Base-by-base conservation (phyloP, 2,888 invertebrate species). In the Caenorhabditis japonica region DNA sequence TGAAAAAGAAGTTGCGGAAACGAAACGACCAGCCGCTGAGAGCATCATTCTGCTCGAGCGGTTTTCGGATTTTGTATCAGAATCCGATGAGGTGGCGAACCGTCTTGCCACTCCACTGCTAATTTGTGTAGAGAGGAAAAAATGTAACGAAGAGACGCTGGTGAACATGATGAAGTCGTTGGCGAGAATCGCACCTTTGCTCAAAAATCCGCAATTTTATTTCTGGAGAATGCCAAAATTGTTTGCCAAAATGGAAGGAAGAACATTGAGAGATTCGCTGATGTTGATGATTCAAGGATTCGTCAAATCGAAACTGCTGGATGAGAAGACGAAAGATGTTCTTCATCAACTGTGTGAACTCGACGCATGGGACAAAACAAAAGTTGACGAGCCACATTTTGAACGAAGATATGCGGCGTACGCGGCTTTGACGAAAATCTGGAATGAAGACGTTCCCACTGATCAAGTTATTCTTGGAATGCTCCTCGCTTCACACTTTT, bases 381-480 rank as follows among this genome's bases (percentile, higher is more conserved):
- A 93, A 92, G 91, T 96, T n/a, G 95, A 96, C 83, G 95, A 97
- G 87, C 95, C 96, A 0, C 94, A 97, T 89, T 95, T 93, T 84
- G 92, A 93, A 72, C 91, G 91, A 81, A 91, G 97, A 81, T 90
- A 95, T 21, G 92, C 92, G 58, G 93, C 93, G 0, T 94, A 94
- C 46, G 33, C 44, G 0, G 58, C 34, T 17, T 41, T 84, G 82
- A 92, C 91, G 82, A 89, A 90, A 81, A 91, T 94, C 19, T 69
- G 64, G 61, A 71, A 58, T 15, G 43, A 27, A 7, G 34, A 62
- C 4, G 38, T 43, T 2, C 27, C 23, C 8, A 41, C 51, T 12
- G 56, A 80, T 39, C 47, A 60, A 4, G 46, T 59, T 2, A 33
- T 76, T 21, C 62, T 77, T 8, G 62, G 41, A 17, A 56, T 80